Percentiles rank a stretch among this genome's conserved stretches.
These are phyloP conservation scores for Merluccius polli DNA, from an alignment of 2,797 vertebrate genomes.

Conservation along the genomic window DNA sequence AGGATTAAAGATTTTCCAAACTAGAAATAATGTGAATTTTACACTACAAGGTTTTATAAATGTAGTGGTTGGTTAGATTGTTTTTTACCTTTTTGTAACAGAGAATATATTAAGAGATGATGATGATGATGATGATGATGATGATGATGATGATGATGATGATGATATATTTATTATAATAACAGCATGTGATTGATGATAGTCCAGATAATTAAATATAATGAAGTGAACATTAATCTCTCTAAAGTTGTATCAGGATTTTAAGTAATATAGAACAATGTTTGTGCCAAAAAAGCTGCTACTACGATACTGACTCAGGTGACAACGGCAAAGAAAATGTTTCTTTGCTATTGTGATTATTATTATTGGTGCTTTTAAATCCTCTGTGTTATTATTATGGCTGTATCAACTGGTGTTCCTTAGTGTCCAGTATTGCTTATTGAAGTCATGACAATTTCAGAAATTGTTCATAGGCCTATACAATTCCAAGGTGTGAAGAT, in stretches of 20 bases:
- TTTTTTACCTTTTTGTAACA: conserved; percentile 35
- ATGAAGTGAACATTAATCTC: conserved; percentile 16
- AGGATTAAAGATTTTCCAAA: not conserved
- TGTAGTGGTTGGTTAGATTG: no score
- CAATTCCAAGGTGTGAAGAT: conserved; percentile 1
- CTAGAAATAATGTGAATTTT: not conserved
- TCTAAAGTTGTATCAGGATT: conserved; percentile 5
- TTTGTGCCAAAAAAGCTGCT: conserved; percentile 14
- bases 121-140: no score
- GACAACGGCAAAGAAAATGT: conserved; percentile 8
- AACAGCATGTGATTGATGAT: not conserved
- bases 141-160: no score
- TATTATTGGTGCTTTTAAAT: conserved; percentile 2
- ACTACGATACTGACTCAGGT: conserved; percentile 44
- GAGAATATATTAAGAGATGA: conserved; percentile 2
- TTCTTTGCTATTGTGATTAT: conserved; percentile 3
- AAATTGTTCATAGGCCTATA: not conserved
- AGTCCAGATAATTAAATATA: not conserved
- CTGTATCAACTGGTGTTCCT: conserved; percentile 9
- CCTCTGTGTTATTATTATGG: conserved; percentile 20
- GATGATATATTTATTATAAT: no score
- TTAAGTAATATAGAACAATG: conserved; percentile 6
- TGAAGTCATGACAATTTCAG: not conserved
- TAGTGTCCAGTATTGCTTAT: not conserved
- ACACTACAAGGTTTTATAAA: no score